These are phyloP conservation scores for Pseudochirops corinnae DNA, from an alignment of 2,797 vertebrate species.

Conservation along the genomic window DNA sequence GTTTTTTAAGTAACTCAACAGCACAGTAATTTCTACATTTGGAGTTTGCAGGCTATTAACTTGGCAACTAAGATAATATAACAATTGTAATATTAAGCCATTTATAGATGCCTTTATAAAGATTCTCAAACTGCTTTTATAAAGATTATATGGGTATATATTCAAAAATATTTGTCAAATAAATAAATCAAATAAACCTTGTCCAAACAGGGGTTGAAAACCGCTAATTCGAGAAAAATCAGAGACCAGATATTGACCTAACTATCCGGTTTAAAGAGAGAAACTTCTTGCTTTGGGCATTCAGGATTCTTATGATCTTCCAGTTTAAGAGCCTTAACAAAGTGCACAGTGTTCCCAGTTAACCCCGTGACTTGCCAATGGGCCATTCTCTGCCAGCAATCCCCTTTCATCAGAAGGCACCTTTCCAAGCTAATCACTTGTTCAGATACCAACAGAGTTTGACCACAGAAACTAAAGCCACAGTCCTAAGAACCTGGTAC, in stretches of 20 bases:
- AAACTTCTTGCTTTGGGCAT: background rate
- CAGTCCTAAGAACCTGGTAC: background rate
- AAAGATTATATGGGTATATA: background rate
- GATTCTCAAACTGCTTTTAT: background rate
- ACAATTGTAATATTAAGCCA: background rate
- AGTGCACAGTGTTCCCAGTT: background rate
- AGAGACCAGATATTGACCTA: background rate
- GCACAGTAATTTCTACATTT: background rate
- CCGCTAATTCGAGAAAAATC: background rate
- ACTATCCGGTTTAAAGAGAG: background rate
- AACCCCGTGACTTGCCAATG: background rate
- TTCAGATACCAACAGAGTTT: background rate
- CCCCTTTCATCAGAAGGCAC: background rate
- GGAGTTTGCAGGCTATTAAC: background rate
- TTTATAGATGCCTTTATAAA: background rate
- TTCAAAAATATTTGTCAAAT: background rate
- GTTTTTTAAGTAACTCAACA: background rate
- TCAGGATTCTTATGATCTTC: background rate
- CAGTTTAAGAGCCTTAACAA: accelerated
- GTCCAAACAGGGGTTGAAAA: background rate
- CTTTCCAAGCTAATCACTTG: background rate
- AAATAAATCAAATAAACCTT: background rate
- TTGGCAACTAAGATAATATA: background rate
- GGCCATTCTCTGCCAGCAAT: background rate
- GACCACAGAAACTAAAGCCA: background rate